Conservation (phyloP, 2,888 invertebrate species). For the Sphinx pinastri region DNA sequence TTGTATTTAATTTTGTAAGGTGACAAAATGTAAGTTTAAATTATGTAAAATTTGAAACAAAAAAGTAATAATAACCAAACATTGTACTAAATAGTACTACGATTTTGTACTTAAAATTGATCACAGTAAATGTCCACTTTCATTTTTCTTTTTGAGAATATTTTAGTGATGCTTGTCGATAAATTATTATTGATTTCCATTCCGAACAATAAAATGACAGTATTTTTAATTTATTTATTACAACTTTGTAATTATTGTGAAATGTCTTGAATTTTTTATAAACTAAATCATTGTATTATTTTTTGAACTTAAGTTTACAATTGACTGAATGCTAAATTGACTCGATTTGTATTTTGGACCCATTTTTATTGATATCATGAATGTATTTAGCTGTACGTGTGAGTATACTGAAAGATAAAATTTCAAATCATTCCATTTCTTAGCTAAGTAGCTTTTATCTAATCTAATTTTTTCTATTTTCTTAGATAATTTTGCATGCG, state of each 20-base stretch:
- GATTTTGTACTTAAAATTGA: constrained; percentile 79
- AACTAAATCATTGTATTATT: constrained; percentile 69
- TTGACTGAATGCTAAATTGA: constrained; percentile 76
- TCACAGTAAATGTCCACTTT: constrained; percentile 68
- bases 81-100: constrained; percentile 58
- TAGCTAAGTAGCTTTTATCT: constrained; percentile 57
- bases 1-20: constrained; percentile 82
- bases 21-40: constrained; percentile 81
- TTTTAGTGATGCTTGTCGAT: constrained; percentile 53
- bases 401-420: constrained; percentile 79
- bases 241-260: constrained; percentile 66
- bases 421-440: constrained; percentile 81
- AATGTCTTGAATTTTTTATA: constrained; percentile 61
- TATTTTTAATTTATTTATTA: constrained; percentile 80
- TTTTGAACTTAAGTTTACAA: constrained; percentile 74
- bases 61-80: constrained; percentile 48
- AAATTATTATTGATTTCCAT: constrained; percentile 56
- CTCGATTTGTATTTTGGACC: constrained; percentile 68
- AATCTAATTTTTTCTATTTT: constrained; percentile 64
- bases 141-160: constrained; percentile 81
- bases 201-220: constrained; percentile 75
- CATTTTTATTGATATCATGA: constrained; percentile 65
- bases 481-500: constrained; percentile 74
- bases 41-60: constrained; percentile 70
- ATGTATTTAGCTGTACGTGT: constrained; percentile 69